Conservation (phyloP, 2,797 vertebrate genomes). For the Meda fulgida region DNA sequence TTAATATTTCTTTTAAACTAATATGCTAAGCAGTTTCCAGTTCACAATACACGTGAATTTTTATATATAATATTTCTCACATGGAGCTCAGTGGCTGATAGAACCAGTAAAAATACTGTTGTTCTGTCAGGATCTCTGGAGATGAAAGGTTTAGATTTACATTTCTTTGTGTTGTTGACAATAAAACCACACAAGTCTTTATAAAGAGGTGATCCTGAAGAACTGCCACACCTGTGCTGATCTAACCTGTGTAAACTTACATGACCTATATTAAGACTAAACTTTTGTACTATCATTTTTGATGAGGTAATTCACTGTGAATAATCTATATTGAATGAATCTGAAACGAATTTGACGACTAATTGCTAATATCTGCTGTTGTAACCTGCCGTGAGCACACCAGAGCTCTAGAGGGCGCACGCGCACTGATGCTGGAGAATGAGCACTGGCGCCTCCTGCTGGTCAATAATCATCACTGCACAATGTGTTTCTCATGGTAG, state of each 20-base stretch:
- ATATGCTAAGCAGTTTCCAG: background rate
- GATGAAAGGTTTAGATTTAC: background rate
- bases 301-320: background rate
- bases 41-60: background rate
- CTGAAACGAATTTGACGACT: background rate
- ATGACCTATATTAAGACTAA: background rate
- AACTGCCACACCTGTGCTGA: constrained; percentile 1
- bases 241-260: constrained; percentile 10
- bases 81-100: background rate
- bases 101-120: background rate
- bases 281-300: background rate
- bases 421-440: background rate
- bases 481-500: too few relatives aligned
- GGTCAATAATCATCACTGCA: background rate
- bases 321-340: background rate
- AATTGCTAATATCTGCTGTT: background rate
- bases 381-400: background rate
- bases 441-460: constrained; percentile 9
- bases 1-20: too few relatives aligned
- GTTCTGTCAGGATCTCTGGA: background rate
- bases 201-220: constrained; percentile 14
- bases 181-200: background rate
- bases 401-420: constrained; percentile 1
- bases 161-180: constrained; percentile 17
- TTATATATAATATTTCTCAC: background rate